Conservation (phyloP, 2,797 vertebrate species). For the Diceros bicornis region DNA sequence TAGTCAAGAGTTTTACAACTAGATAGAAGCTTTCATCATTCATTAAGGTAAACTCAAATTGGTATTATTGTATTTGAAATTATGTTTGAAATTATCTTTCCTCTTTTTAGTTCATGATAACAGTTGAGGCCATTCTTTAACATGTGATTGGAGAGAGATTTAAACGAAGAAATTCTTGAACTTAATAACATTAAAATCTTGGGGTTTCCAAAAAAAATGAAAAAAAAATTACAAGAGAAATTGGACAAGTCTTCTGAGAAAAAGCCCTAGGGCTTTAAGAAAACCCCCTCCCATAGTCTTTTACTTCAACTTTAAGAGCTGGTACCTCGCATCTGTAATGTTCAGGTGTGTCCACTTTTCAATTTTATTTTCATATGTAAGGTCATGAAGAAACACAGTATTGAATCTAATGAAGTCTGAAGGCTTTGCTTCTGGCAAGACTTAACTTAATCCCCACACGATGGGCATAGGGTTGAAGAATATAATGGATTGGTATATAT, state of each 20-base stretch:
- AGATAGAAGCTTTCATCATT: background rate
- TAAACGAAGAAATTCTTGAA: slow-evolving; percentile 38
- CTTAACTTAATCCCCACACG: slow-evolving; percentile 2
- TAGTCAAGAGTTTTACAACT: background rate
- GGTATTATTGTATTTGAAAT: slow-evolving; percentile 15
- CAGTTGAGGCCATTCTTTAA: slow-evolving; percentile 28
- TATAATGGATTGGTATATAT: background rate
- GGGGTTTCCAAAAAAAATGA: slow-evolving; percentile 4
- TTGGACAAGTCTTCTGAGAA: background rate
- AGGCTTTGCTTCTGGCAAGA: slow-evolving; percentile 29
- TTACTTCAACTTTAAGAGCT: background rate
- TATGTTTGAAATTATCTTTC: slow-evolving; percentile 33
- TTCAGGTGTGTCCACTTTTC: background rate
- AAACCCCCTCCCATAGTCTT: background rate
- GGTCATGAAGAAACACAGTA: background rate
- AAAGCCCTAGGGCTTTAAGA: background rate
- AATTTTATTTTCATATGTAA: background rate
- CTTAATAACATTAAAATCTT: background rate
- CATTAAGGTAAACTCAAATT: slow-evolving; percentile 32
- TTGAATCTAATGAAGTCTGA: background rate
- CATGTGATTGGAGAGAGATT: slow-evolving; percentile 34
- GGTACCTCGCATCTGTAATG: background rate
- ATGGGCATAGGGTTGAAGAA: background rate
- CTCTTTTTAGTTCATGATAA: slow-evolving; percentile 38
- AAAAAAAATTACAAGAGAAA: background rate